Base-by-base conservation (phyloP, 2,797 vertebrate genomes). In the Micrastur ruficollis region DNA sequence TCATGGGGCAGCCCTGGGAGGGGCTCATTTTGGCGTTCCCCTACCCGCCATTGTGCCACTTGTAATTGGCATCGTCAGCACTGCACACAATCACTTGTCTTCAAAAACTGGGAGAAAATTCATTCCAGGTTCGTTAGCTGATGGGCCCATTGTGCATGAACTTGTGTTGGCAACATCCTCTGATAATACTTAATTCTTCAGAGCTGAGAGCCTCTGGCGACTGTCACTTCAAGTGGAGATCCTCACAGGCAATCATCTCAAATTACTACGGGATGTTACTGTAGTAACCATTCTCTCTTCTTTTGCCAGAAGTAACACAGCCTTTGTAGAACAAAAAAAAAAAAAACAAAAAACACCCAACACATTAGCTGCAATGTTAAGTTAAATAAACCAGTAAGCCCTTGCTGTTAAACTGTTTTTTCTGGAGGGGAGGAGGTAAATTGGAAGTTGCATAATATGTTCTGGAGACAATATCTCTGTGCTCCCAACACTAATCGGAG, bases 401-500 rank as follows among this genome's bases (percentile, higher is more conserved):
- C 47, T 90, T 62, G 76, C 61, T 81, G 53, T 79, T 58, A 70
- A 70, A 55, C 66, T n/a, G 32, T 79, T 31, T 56, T 49, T 95
- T 81, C 50, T 79, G 79, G 44, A 75, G 19, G 12, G n/a, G 34
- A 70, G 55, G 71, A 74, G 58, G 58, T 80, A 71, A 66, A 31
- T 2, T 78, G 79, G 38, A 66, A 90, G 46, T 73, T 47, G 55
- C 0, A 0, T 61, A 90, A 81, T 46, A 13, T 0, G 8, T 22
- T 32, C 27, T 11, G 29, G 46, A 86, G 76, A 95, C 82, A 91
- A 86, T 81, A 32, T 36, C 81, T 61, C 83, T 59, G 79, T 90
- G 88, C 85, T 96, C 83, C 83, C 91, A 87, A 86, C 83, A 81
- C 94, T 92, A 94, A 86, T 90, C 78, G 4, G 93, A 82, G 74